Conservation (phyloP, 2,113 vertebrate genomes). For the Macaca mulatta region DNA sequence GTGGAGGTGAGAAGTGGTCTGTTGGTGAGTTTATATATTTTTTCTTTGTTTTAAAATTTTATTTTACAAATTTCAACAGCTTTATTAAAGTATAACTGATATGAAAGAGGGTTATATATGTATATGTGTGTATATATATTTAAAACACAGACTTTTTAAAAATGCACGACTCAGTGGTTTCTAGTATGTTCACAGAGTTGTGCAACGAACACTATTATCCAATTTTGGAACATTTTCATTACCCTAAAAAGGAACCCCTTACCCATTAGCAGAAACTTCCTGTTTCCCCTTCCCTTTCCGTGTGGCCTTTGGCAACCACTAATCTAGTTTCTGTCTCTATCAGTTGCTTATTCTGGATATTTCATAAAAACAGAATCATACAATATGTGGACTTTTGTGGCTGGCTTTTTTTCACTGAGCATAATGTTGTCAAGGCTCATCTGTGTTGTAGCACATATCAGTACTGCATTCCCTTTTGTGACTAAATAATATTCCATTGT, state of each 20-base stretch:
- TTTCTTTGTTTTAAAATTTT: background rate
- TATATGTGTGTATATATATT: background rate
- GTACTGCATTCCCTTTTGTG: background rate
- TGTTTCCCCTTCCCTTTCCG: background rate
- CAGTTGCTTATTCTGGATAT: background rate
- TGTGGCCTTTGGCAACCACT: background rate
- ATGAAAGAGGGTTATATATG: background rate
- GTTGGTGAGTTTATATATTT: background rate
- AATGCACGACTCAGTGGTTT: background rate
- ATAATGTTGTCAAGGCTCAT: background rate
- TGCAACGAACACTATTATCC: background rate
- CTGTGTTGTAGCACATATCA: background rate
- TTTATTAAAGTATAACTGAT: background rate
- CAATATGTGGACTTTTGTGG: background rate
- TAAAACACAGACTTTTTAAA: background rate
- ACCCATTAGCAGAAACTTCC: background rate
- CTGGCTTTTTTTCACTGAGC: background rate
- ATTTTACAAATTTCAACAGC: background rate
- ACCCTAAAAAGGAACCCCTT: background rate
- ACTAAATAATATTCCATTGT: background rate
- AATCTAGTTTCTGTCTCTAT: background rate
- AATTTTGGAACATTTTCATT: conserved; percentile 42
- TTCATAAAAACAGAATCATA: background rate
- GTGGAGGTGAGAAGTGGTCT: background rate
- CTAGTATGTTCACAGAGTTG: conserved; percentile 4